A percentile compares a stretch with the other conserved stretches of the same genome.
Evolutionary conservation across 2,888 invertebrate genomes (phyloP).

Genomic region (Gryllus longicercus): DNA sequence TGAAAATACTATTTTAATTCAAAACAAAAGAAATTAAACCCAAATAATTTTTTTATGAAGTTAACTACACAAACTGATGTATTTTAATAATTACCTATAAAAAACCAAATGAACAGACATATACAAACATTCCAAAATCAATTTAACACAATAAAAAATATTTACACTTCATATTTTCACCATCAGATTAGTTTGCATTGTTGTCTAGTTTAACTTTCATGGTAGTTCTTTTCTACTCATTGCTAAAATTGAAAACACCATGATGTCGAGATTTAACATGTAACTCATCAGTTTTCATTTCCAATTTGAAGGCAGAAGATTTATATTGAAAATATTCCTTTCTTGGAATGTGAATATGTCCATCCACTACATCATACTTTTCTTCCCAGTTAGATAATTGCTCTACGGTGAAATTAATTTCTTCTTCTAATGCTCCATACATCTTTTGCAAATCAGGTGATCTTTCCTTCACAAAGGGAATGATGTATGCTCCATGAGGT

Average conservation of each 20-base stretch:
- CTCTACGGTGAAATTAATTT: background rate
- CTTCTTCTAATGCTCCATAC: background rate
- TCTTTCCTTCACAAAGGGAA: background rate
- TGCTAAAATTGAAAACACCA: background rate
- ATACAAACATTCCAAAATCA: too few relatives aligned
- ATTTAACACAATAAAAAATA: background rate
- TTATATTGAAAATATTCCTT: background rate
- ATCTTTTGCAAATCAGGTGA: background rate
- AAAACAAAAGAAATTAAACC: too few relatives aligned
- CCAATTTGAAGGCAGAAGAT: background rate
- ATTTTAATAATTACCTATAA: too few relatives aligned
- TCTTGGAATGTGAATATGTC: background rate
- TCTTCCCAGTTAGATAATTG: background rate
- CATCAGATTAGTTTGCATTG: background rate
- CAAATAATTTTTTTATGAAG: too few relatives aligned
- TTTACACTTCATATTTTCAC: background rate
- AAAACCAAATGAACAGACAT: too few relatives aligned
- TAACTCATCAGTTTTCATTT: slow-evolving; percentile 11
- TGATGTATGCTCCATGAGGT: background rate
- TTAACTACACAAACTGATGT: too few relatives aligned
- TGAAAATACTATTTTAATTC: too few relatives aligned
- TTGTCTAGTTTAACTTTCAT: background rate
- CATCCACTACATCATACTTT: background rate
- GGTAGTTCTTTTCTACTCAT: background rate
- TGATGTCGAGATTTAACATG: background rate